Conservation (phyloP, 2,888 invertebrate genomes). For the Acanthococcus lagerstroemiae region DNA sequence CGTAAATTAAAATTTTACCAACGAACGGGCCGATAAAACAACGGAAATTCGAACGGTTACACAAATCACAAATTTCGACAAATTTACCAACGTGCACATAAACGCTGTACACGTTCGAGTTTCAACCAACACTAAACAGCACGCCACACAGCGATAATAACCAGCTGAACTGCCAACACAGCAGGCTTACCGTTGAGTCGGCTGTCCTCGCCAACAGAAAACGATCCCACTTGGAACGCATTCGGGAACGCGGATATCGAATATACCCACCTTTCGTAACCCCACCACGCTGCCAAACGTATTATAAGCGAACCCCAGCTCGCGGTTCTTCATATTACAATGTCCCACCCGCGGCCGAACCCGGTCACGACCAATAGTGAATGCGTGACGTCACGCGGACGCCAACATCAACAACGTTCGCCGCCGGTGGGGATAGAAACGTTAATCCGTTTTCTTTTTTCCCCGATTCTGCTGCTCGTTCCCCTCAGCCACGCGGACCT, state of each 20-base stretch:
- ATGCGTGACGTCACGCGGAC: constrained; percentile 1
- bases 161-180: too few relatives aligned
- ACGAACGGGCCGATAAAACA: too few relatives aligned
- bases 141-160: too few relatives aligned
- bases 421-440: neutral
- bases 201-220: neutral
- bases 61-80: too few relatives aligned
- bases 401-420: neutral
- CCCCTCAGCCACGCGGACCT: too few relatives aligned
- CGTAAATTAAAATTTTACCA: too few relatives aligned
- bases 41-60: too few relatives aligned
- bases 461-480: constrained; percentile 17
- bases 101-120: too few relatives aligned
- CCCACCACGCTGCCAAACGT: constrained; percentile 10
- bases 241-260: constrained; percentile 8
- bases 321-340: constrained; percentile 15
- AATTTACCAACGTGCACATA: too few relatives aligned
- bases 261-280: constrained; percentile 15
- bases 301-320: constrained; percentile 16
- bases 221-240: neutral
- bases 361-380: constrained; percentile 17
- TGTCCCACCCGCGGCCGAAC: constrained; percentile 14
- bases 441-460: constrained; percentile 6
- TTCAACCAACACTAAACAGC: too few relatives aligned
- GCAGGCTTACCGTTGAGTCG: too few relatives aligned